phyloP scores from a whole-genome alignment of 2,797 vertebrate genomes.

The Garrulus glandarius region DNA sequence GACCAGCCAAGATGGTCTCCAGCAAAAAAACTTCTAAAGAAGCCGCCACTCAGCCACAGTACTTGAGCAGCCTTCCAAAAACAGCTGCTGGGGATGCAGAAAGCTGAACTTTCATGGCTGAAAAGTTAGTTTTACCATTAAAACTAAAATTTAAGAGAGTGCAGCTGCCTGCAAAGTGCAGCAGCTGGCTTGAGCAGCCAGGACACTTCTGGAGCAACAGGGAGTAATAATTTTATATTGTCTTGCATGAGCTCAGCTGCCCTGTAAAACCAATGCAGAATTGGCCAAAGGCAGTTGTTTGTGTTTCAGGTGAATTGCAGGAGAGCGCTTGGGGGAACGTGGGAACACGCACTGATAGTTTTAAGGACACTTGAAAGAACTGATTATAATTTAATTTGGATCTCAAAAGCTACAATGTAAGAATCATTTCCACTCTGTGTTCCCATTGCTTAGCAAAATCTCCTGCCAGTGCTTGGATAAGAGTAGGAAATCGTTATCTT shows the following conservation, averaged over 20 bases:
- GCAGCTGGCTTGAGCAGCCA: slow-evolving; percentile 9
- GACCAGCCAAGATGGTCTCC: not conserved
- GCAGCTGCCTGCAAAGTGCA: slow-evolving; percentile 43
- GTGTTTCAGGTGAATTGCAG: not conserved
- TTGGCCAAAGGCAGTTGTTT: not conserved
- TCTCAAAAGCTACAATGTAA: not conserved
- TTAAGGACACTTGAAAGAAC: not conserved
- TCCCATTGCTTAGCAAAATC: not conserved
- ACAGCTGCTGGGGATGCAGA: slow-evolving; percentile 30
- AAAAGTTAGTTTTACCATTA: slow-evolving; percentile 35
- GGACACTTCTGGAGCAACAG: not conserved
- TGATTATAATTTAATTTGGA: not conserved
- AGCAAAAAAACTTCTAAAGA: slow-evolving; percentile 16
- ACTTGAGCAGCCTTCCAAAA: slow-evolving; percentile 26
- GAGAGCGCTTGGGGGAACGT: rapidly evolving
- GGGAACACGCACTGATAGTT: not conserved
- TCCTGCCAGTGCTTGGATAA: not conserved
- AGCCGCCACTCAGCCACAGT: not conserved
- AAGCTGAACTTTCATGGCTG: not conserved
- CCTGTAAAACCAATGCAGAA: not conserved
- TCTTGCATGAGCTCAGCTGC: not conserved
- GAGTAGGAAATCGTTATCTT: not conserved
- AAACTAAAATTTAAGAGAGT: slow-evolving; percentile 44
- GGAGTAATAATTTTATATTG: not conserved
- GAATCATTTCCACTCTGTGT: not conserved